Base-by-base conservation (phyloP, 2,113 vertebrate genomes). In the Chamaea fasciata region DNA sequence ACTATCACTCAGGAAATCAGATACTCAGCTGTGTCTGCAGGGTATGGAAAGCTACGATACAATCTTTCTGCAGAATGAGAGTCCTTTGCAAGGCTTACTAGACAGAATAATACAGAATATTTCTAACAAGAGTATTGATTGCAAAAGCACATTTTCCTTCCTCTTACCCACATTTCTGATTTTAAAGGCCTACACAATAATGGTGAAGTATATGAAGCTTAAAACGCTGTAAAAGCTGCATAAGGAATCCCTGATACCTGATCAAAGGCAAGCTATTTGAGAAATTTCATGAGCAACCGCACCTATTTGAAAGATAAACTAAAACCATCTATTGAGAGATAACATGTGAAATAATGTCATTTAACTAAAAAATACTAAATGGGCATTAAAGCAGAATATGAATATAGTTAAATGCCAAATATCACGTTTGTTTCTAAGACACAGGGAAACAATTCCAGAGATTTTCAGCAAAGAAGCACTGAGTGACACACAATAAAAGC, bases 51-150 rank as follows among this genome's bases (percentile, higher is more conserved):
- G 74, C 62, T 85, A 37, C 1, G 0, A 91, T 11, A 76, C 42
- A 83, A 90, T 87, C 67, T 64, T 91, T 73, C 63, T 53, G 70
- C 37, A 79, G 42, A 69, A 85, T 78, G 57, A 87, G 47, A 70
- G 70, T 73, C 69, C 65, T 91, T 73, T 71, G 74, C 81, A 75
- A 81, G 64, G 73, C 81, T 89, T 89, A 77, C 49, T 91, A 84
- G 93, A 69, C 31, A 89, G 81, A 95, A 92, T 79, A 91, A 95
- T 85, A 87, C 65, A 76, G 84, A 90, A 74, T 85, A 93, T 85
- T 94, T 91, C 87, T 87, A 87, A 95, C 62, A 91, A 90, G 75
- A 31, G 87, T 93, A 91, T 93, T 91, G 92, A 95, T 94, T 91
- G 89, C 84, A 94, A 92, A 94, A 94, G 91, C 77, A 84, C 62